Conservation (phyloP, 2,113 vertebrate genomes). For the Myodes glareolus region DNA sequence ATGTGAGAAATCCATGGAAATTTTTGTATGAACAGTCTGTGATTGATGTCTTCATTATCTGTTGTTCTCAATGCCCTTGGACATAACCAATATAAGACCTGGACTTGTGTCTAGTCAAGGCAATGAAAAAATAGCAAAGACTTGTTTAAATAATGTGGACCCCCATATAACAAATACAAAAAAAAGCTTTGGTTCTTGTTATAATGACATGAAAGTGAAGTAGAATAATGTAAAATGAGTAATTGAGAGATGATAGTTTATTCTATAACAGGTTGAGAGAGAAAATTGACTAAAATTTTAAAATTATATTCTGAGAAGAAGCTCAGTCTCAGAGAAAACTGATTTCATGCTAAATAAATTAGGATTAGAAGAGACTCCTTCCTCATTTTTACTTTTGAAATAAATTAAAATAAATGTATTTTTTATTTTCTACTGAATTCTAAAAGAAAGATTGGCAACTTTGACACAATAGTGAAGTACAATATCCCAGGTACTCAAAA, state of each 20-base stretch:
- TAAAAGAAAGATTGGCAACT: background rate
- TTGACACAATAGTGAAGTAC: background rate
- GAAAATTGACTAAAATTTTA: background rate
- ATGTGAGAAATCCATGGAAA: background rate
- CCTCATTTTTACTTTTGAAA: background rate
- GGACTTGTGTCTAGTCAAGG: background rate
- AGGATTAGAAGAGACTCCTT: background rate
- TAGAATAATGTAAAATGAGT: background rate
- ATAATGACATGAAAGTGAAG: background rate
- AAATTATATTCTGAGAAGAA: background rate
- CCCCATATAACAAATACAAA: background rate
- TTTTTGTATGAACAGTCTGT: background rate
- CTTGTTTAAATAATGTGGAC: constrained; percentile 4
- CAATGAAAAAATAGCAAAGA: background rate
- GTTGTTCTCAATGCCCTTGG: background rate
- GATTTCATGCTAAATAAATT: background rate
- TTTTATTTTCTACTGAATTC: background rate
- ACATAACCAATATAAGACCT: background rate
- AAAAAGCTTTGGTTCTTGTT: background rate
- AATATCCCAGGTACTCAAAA: background rate
- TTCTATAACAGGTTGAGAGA: background rate
- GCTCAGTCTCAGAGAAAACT: background rate
- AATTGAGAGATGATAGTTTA: background rate
- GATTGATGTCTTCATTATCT: constrained; percentile 2
- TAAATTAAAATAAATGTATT: background rate